Conservation (phyloP, 2,888 invertebrate genomes). For the Mechanitis messenoides region DNA sequence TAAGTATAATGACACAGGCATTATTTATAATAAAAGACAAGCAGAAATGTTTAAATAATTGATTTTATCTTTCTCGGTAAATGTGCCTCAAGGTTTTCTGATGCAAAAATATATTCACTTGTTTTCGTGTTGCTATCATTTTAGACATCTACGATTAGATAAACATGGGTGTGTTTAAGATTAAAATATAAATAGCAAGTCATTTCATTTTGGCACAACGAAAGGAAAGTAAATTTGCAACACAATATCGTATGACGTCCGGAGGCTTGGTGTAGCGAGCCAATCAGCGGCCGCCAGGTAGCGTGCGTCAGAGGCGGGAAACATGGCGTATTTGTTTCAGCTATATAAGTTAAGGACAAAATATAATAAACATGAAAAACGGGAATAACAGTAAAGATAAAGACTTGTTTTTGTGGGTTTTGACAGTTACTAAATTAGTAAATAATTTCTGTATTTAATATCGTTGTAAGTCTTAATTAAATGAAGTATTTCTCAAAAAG, state of each 20-base stretch:
- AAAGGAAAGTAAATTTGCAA: slow-evolving; percentile 34
- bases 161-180: not conserved
- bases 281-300: slow-evolving; percentile 41
- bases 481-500: no score
- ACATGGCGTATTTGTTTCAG: slow-evolving; percentile 17
- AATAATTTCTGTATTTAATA: no score
- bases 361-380: slow-evolving; percentile 9
- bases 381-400: slow-evolving; percentile 16
- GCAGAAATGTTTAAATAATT: no score
- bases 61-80: slow-evolving; percentile 1
- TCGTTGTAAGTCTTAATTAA: no score
- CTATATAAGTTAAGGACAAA: slow-evolving; percentile 10
- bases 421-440: not conserved
- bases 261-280: slow-evolving; percentile 56
- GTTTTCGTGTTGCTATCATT: slow-evolving; percentile 9
- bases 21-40: no score
- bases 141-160: not conserved
- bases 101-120: slow-evolving; percentile 10
- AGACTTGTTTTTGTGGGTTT: not conserved
- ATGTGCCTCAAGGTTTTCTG: slow-evolving; percentile 9
- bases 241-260: slow-evolving; percentile 46
- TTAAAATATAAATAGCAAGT: not conserved
- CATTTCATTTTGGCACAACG: not conserved
- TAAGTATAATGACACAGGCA: no score
- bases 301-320: slow-evolving; percentile 37